Evolutionary conservation across 2,888 invertebrate genomes (phyloP).

Genomic region (Argynnis bischoffii): DNA sequence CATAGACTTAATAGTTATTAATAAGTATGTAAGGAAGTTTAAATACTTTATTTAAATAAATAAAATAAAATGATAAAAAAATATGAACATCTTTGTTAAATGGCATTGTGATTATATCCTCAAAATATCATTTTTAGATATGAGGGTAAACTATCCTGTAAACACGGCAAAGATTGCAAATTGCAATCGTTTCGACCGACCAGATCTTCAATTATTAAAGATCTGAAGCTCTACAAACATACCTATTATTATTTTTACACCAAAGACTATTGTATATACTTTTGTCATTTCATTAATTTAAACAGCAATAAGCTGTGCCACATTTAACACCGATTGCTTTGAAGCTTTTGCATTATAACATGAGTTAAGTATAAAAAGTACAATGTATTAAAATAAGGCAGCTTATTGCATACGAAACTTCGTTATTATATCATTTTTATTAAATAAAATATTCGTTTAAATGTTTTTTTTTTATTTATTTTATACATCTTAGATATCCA

Average conservation of each 20-base stretch:
- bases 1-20: conserved; percentile 64
- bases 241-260: conserved; percentile 50
- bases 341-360: conserved; percentile 74
- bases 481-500: conserved; percentile 26
- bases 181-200: conserved; percentile 81
- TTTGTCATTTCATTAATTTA: conserved; percentile 54
- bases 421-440: conserved; percentile 69
- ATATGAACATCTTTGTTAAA: conserved; percentile 43
- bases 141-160: conserved; percentile 78
- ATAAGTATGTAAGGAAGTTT: conserved; percentile 59
- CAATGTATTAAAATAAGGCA: conserved; percentile 62
- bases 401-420: conserved; percentile 73
- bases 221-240: conserved; percentile 75
- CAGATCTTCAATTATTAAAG: conserved; percentile 69
- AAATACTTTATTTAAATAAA: conserved; percentile 45
- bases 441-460: conserved; percentile 63
- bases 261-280: conserved; percentile 77
- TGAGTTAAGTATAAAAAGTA: conserved; percentile 55
- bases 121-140: conserved; percentile 55
- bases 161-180: conserved; percentile 74
- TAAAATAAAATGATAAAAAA: conserved; percentile 48
- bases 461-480: conserved; percentile 49
- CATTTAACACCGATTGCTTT: conserved; percentile 68
- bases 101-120: conserved; percentile 77
- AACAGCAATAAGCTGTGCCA: conserved; percentile 61